Percentiles rank a stretch among this genome's conserved stretches.
These are phyloP conservation scores for Lophius americanus DNA, from an alignment of 2,797 vertebrate species.

Conservation along the genomic window DNA sequence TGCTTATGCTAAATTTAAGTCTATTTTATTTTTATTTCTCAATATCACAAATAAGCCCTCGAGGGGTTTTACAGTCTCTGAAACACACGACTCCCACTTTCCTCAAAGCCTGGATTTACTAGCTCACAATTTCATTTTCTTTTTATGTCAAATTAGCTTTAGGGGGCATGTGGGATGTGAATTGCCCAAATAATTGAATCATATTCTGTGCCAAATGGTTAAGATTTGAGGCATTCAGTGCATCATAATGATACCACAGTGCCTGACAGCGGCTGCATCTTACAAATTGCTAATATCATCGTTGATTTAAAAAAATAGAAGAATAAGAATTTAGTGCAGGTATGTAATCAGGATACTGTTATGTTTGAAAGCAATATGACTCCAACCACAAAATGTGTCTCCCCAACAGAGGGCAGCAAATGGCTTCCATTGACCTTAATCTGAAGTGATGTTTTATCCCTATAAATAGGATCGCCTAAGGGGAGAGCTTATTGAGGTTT, in stretches of 20 bases:
- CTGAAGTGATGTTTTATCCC: slow-evolving; percentile 35
- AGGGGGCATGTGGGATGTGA: background rate
- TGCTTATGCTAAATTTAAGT: background rate
- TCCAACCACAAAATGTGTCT: accelerated
- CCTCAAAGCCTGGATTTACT: background rate
- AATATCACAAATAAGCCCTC: background rate
- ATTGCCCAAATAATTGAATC: slow-evolving; percentile 27
- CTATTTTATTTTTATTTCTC: slow-evolving; percentile 5
- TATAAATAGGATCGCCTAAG: slow-evolving; percentile 68
- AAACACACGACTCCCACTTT: background rate
- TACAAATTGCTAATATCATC: background rate
- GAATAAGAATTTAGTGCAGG: background rate
- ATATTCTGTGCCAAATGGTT: slow-evolving; percentile 9
- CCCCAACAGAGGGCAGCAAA: slow-evolving; percentile 79
- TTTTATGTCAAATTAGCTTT: slow-evolving; percentile 12
- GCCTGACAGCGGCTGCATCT: background rate
- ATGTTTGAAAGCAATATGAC: too few species aligned
- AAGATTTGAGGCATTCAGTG: background rate
- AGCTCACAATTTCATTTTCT: background rate
- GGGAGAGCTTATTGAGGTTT: slow-evolving; percentile 53
- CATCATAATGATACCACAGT: background rate
- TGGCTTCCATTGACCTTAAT: slow-evolving; percentile 51
- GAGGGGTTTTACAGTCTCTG: background rate
- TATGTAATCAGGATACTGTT: background rate
- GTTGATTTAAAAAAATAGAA: background rate